A percentile compares a stretch with the other conserved stretches of the same genome.
These are phyloP conservation scores for Unio pictorum DNA, from an alignment of 2,888 invertebrate species.

Conservation along the genomic window DNA sequence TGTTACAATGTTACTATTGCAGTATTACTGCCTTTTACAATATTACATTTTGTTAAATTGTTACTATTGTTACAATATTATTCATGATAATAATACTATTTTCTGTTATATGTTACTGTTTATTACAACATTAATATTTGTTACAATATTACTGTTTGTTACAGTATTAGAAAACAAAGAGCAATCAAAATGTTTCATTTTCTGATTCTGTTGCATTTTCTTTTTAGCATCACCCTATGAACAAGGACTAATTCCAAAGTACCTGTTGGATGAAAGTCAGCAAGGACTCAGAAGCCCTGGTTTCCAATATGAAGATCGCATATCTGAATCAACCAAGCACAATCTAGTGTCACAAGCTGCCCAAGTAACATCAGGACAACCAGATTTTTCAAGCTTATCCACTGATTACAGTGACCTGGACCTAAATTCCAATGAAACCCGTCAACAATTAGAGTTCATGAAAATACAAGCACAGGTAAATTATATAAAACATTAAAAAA, in stretches of 20 bases:
- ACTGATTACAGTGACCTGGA: slow-evolving; percentile 36
- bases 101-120: too few relatives aligned
- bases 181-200: background rate
- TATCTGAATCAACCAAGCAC: slow-evolving; percentile 17
- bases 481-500: too few relatives aligned
- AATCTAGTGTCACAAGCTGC: slow-evolving; percentile 3
- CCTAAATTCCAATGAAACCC: slow-evolving; percentile 49
- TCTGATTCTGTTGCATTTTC: background rate
- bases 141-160: background rate
- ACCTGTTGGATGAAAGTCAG: slow-evolving; percentile 41
- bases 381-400: slow-evolving; percentile 32
- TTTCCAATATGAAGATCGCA: slow-evolving; percentile 18
- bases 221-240: slow-evolving; percentile 47
- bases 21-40: too few relatives aligned
- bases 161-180: background rate
- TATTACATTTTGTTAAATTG: too few relatives aligned
- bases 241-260: slow-evolving; percentile 54
- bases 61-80: too few relatives aligned
- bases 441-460: slow-evolving; percentile 62
- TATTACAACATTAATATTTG: too few relatives aligned
- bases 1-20: too few relatives aligned
- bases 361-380: slow-evolving; percentile 14
- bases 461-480: slow-evolving; percentile 65
- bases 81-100: background rate
- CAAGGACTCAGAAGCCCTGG: slow-evolving; percentile 26